phyloP scores from a whole-genome alignment of 2,888 invertebrate species.

The Drosophila formosana region DNA sequence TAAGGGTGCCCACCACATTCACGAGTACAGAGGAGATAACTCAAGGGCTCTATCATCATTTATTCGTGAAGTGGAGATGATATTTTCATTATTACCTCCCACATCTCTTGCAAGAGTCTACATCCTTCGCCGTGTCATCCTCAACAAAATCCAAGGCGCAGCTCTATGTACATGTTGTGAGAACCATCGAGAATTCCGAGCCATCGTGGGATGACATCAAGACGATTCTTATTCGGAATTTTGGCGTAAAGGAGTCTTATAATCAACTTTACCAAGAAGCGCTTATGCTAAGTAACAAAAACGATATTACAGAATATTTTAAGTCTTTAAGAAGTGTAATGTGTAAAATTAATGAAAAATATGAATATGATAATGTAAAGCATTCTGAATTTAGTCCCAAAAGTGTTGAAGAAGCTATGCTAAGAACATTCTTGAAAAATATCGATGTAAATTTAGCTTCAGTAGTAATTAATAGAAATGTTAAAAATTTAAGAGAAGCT shows the following conservation, averaged over 20 bases:
- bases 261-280: conserved; percentile 29
- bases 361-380: conserved; percentile 44
- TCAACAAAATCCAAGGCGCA: conserved; percentile 40
- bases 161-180: conserved; percentile 40
- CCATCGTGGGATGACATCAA: not conserved
- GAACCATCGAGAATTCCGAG: conserved; percentile 27
- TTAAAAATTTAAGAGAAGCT: not conserved
- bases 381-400: conserved; percentile 45
- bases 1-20: too few species aligned
- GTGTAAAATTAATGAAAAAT: conserved; percentile 46
- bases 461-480: conserved; percentile 9
- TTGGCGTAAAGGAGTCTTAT: conserved; percentile 44
- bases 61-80: too few species aligned
- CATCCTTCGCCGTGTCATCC: conserved; percentile 42
- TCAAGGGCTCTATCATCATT: too few species aligned
- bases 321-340: conserved; percentile 34
- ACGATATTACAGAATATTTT: conserved; percentile 42
- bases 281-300: conserved; percentile 27
- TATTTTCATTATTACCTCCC: too few species aligned
- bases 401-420: conserved; percentile 43
- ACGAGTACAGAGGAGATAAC: too few species aligned
- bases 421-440: conserved; percentile 43
- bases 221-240: conserved; percentile 32
- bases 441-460: conserved; percentile 32
- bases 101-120: too few species aligned